Evolutionary conservation across 1,140 invertebrate species (phyloP), one percentile per base, ranked within the genome.

Genomic region (Batillaria attramentaria): DNA sequence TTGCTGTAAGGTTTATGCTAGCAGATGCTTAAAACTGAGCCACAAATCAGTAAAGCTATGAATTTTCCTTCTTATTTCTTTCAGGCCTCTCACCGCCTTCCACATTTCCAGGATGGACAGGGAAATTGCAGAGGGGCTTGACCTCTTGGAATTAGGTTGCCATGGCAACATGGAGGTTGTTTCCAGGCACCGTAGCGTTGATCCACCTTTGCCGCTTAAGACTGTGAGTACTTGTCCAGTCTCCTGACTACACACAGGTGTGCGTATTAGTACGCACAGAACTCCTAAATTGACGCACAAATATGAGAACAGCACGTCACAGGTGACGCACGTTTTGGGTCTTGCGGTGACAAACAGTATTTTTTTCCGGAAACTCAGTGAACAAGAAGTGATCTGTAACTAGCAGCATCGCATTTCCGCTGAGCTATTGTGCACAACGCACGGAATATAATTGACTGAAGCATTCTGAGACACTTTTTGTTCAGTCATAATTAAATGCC

Each of bases 121-220:
- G 10, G 54, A 75, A 24, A 28, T 75, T 16, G 31, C 24, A 28
- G 13, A 65, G 31, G 73, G 73, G 3, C 13, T 75, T 3, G 54
- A 62, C n/a, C 39, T 75, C 3, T 28, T 75, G 57, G 73, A 75
- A 39, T n/a, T 75, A 33, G 73, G 73, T 62, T 75, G 73, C 31
- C 73, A 62, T 41, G 73, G 73, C 24, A 62, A 42, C 24, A 8
- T 75, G n/a, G 73, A 75, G n/a, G 18, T 75, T 3, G 73, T 75
- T 18, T 42, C 73, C 18, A 75, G 54, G n/a, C 39, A 65, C 8
- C 16, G 62, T 8, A 28, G 33, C 13, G 33, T 20, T 33, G 2
- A n/a, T 10, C 28, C 54, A 28, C 24, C 24, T 28, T 39, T 75
- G 28, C 73, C 73, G 4, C 39, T 75, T 18, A 75, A 75, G 39